Evolutionary conservation across 2,888 invertebrate species (phyloP).

Genomic region (Chrysina gloriosa): DNA sequence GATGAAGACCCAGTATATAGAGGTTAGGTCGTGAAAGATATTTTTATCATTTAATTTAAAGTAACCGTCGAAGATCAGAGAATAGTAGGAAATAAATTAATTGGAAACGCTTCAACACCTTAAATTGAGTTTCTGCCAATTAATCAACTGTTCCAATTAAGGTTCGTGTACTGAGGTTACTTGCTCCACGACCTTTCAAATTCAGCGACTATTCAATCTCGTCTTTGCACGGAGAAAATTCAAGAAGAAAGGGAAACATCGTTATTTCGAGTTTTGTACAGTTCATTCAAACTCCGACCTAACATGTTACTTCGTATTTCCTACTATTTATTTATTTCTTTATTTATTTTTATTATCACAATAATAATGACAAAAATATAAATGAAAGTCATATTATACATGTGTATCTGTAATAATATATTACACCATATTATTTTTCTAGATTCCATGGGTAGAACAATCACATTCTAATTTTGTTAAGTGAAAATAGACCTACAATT

Average conservation of each 20-base stretch:
- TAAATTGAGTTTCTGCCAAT: constrained; percentile 18
- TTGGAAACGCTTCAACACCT: constrained; percentile 26
- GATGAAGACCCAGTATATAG: too few species aligned
- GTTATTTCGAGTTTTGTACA: too few species aligned
- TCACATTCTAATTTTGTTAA: too few species aligned
- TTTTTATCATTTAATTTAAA: too few species aligned
- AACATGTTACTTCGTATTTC: neutral
- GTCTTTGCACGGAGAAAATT: constrained; percentile 1
- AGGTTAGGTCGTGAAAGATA: too few species aligned
- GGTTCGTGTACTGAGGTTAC: constrained; percentile 1
- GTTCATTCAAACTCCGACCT: neutral
- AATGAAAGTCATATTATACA: too few species aligned
- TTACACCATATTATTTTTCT: too few species aligned
- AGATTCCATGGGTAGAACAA: too few species aligned
- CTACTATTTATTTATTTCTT: neutral
- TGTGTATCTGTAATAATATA: too few species aligned
- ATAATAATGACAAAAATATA: too few species aligned
- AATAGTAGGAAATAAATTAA: constrained; percentile 9
- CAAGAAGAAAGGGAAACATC: constrained; percentile 5
- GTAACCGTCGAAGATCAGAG: constrained; percentile 6
- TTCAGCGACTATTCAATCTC: constrained; percentile 6
- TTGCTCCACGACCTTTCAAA: neutral
- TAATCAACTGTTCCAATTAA: constrained; percentile 23
- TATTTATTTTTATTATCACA: neutral
- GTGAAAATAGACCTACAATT: too few species aligned